Evolutionary conservation across 2,113 vertebrate genomes (phyloP).

Genomic region (Anolis carolinensis): DNA sequence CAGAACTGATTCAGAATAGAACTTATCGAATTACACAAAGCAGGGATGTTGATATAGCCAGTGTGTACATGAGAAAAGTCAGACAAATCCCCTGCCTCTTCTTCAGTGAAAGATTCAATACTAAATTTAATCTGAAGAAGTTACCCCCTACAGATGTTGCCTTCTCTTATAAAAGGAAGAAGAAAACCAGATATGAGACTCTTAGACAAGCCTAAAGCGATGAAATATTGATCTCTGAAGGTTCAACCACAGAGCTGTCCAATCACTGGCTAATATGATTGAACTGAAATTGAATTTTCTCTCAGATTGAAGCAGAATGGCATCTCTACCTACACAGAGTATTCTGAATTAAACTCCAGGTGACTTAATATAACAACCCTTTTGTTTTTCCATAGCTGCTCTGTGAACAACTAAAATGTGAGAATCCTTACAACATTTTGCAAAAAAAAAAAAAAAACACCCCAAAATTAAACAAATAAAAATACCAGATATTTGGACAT

Average conservation of each 20-base stretch:
- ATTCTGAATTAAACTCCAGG: slow-evolving; percentile 22
- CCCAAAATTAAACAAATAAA: no score
- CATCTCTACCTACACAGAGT: slow-evolving; percentile 1
- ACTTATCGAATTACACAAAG: neutral
- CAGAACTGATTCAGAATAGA: neutral
- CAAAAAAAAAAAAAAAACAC: neutral
- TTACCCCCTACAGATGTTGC: neutral
- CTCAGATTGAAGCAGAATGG: slow-evolving; percentile 20
- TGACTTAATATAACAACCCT: slow-evolving; percentile 10
- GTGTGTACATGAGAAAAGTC: neutral
- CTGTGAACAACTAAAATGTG: neutral
- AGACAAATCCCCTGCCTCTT: neutral
- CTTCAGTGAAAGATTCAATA: neutral
- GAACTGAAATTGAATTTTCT: slow-evolving; percentile 38
- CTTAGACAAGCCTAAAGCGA: slow-evolving; percentile 4
- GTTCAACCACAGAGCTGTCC: slow-evolving; percentile 16
- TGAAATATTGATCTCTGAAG: slow-evolving; percentile 37
- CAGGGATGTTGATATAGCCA: neutral
- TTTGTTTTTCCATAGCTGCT: slow-evolving; percentile 9
- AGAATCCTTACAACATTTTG: neutral
- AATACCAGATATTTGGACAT: neutral
- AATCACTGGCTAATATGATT: slow-evolving; percentile 30
- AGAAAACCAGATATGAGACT: slow-evolving; percentile 7
- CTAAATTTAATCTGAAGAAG: slow-evolving; percentile 15
- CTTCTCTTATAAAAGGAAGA: neutral